These are phyloP conservation scores for Squalus acanthias DNA, from an alignment of 2,797 vertebrate species.

Conservation along the genomic window DNA sequence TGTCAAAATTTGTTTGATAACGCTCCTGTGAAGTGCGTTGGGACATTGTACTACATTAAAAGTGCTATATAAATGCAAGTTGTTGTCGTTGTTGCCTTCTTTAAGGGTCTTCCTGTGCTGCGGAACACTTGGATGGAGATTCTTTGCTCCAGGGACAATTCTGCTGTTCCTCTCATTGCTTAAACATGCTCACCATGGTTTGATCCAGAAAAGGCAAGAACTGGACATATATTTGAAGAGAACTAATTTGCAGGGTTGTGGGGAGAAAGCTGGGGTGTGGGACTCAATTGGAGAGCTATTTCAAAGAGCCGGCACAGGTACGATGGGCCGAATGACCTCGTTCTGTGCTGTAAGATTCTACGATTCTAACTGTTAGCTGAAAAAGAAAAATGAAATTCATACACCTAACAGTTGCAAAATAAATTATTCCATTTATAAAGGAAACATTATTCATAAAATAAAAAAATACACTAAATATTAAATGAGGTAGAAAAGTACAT, in stretches of 20 bases:
- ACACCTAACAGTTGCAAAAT: background rate
- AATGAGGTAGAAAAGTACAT: background rate
- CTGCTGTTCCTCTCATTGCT: no score
- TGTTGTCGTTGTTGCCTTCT: background rate
- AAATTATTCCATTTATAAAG: background rate
- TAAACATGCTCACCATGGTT: no score
- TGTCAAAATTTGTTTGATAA: background rate
- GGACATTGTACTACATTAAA: no score
- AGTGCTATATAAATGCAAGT: background rate
- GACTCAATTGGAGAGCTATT: background rate
- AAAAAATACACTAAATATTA: conserved; percentile 30
- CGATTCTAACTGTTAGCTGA: background rate
- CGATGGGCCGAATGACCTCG: background rate
- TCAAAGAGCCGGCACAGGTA: background rate
- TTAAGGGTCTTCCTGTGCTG: background rate
- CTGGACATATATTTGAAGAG: no score
- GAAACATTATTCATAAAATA: conserved; percentile 7
- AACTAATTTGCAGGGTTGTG: background rate
- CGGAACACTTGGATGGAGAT: background rate
- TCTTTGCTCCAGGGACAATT: background rate
- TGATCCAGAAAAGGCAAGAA: background rate
- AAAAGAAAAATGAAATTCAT: background rate
- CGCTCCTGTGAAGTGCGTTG: no score
- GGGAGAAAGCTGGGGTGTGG: background rate
- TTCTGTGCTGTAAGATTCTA: background rate